Conservation (phyloP, 2,797 vertebrate species). For the Phataginus tetradactyla region DNA sequence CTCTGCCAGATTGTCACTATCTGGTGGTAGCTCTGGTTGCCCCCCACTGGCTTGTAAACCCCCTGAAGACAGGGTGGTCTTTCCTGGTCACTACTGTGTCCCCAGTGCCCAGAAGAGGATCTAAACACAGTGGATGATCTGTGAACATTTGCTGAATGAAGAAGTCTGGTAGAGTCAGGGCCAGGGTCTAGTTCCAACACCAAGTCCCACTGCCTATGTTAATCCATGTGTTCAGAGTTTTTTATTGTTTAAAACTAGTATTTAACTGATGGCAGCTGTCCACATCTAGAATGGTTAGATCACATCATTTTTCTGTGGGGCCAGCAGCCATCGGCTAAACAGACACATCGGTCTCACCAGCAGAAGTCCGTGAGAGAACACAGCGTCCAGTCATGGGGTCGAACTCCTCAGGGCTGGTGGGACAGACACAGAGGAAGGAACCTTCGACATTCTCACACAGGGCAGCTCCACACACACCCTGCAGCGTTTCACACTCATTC, state of each 20-base stretch:
- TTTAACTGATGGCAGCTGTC: neutral
- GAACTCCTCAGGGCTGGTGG: slow-evolving; percentile 88
- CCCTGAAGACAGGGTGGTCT: neutral
- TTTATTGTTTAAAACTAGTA: neutral
- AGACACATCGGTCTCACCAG: slow-evolving; percentile 79
- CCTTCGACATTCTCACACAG: slow-evolving; percentile 92
- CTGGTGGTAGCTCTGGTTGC: neutral
- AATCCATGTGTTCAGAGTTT: neutral
- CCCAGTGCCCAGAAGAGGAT: neutral
- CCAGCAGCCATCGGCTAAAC: neutral
- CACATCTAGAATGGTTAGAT: neutral
- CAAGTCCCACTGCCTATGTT: neutral
- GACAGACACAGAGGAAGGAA: slow-evolving; percentile 93
- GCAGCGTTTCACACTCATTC: slow-evolving; percentile 91
- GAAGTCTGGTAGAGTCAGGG: neutral
- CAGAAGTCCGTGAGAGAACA: slow-evolving; percentile 49
- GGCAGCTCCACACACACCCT: slow-evolving; percentile 90
- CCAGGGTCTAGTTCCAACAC: neutral
- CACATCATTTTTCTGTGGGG: neutral
- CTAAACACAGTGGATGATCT: neutral
- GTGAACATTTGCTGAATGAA: neutral
- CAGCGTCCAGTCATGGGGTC: slow-evolving; percentile 86
- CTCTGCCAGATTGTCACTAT: neutral
- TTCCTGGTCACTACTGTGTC: neutral
- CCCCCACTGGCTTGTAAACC: neutral